Percentiles rank a stretch among this genome's conserved stretches.
phyloP scores from a whole-genome alignment of 2,113 vertebrate species.

The Dinomys branickii region DNA sequence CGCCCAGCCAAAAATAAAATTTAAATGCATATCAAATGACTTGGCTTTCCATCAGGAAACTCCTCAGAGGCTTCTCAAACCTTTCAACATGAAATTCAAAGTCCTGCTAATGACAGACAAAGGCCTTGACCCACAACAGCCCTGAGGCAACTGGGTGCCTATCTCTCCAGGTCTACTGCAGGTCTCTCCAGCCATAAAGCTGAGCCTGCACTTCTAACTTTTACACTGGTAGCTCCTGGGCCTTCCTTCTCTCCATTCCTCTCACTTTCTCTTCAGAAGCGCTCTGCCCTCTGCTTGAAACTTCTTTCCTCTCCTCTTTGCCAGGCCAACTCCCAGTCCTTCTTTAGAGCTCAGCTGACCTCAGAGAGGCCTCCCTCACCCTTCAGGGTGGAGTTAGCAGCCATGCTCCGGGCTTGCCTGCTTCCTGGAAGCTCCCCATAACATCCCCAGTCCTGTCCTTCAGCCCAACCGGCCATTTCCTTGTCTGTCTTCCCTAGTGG shows the following conservation, averaged over 20 bases:
- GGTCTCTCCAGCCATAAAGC: neutral
- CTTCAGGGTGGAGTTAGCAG: neutral
- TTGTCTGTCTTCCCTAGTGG: neutral
- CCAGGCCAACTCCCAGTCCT: neutral
- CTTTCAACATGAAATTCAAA: slow-evolving; percentile 29
- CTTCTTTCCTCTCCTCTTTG: neutral
- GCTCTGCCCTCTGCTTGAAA: neutral
- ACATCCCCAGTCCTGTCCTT: neutral
- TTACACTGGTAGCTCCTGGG: neutral
- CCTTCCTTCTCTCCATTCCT: neutral
- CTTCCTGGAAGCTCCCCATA: neutral
- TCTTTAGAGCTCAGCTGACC: neutral
- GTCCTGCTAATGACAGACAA: neutral
- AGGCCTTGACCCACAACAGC: neutral
- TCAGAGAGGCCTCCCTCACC: neutral
- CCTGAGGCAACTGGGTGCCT: neutral
- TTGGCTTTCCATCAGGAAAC: neutral
- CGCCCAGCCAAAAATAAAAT: neutral
- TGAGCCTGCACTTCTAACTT: neutral
- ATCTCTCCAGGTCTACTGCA: neutral
- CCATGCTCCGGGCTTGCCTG: neutral
- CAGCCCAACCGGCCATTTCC: neutral
- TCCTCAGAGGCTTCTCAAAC: neutral
- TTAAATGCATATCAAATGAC: neutral
- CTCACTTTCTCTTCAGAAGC: neutral